Percentiles rank a stretch among this genome's conserved stretches.
phyloP scores from a whole-genome alignment of 2,888 invertebrate genomes.

The Pandemis corylana region DNA sequence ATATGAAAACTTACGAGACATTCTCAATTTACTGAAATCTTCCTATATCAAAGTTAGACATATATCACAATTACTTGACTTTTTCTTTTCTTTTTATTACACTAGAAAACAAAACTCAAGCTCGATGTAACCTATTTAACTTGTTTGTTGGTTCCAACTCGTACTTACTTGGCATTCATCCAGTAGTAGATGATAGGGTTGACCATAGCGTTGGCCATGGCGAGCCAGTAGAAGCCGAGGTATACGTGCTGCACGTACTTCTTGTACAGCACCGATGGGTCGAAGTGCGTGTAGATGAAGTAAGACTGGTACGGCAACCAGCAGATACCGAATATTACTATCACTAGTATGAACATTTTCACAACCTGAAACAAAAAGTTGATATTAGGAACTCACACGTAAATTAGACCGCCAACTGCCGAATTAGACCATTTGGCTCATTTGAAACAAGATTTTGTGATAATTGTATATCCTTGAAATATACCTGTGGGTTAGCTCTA shows the following conservation, averaged over 20 bases:
- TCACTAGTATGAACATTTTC: slow-evolving; percentile 94
- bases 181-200: slow-evolving; percentile 97
- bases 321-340: slow-evolving; percentile 93
- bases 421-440: too few species aligned
- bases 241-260: slow-evolving; percentile 93
- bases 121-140: too few species aligned
- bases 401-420: not conserved
- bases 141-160: not conserved
- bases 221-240: slow-evolving; percentile 94
- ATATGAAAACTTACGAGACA: too few species aligned
- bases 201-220: slow-evolving; percentile 97
- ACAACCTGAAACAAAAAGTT: slow-evolving; percentile 87
- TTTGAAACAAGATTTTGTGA: too few species aligned
- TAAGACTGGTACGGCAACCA: slow-evolving; percentile 96
- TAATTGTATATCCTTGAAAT: too few species aligned
- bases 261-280: slow-evolving; percentile 86
- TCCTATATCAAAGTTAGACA: too few species aligned
- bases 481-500: too few species aligned
- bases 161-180: slow-evolving; percentile 93
- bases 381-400: not conserved
- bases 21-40: too few species aligned
- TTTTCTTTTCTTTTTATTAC: too few species aligned
- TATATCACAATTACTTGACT: too few species aligned
- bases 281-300: slow-evolving; percentile 92
- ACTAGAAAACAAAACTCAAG: too few species aligned